Base-by-base conservation (phyloP, 2,888 invertebrate genomes). In the Trachelus stipa region DNA sequence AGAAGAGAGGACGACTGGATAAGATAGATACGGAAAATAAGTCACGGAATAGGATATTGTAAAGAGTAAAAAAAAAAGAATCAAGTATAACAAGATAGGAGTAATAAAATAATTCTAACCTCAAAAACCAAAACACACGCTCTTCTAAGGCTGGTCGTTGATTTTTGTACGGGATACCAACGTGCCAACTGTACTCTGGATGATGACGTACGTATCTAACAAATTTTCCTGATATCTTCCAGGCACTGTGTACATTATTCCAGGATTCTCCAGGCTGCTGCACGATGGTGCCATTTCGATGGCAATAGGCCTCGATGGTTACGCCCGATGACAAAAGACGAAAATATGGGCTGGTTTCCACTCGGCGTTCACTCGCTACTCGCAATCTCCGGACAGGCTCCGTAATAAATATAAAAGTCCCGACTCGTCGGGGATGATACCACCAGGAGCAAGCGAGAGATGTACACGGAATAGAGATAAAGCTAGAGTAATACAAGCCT, bases 321-420 rank as follows among this genome's bases (percentile, higher is more conserved):
- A 30, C 34, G 31, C 81, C 81, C 83, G 83, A 86, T 86, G 88
- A 89, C 88, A 88, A 88, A 89, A 88, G 87, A 86, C 86, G 56
- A 82, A 84, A 85, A 86, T 85, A 83, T 85, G 84, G 85, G 82
- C 83, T 84, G 83, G 83, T 83, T 84, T 76, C 77, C 84, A 85
- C 85, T 82, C 83, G 78, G 80, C 77, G 78, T 78, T 79, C 80
- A 79, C 78, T 73, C 73, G 80, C 80, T 82, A 30, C 80, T 81
- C 82, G 85, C 86, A 88, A 87, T 89, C 85, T 86, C 85, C 83
- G 84, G 81, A 83, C 85, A 86, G 86, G 86, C 86, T 86, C 88
- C 85, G 88, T 90, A 89, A 88, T 90, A 90, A 90, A 90, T 90
- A 90, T 90, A 89, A 90, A 90, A 90, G 90, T 90, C 88, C 84